A percentile compares a stretch with the other conserved stretches of the same genome.
These are phyloP conservation scores for Sinocyclocheilus anophthalmus DNA, from an alignment of 2,113 vertebrate species.

Conservation along the genomic window DNA sequence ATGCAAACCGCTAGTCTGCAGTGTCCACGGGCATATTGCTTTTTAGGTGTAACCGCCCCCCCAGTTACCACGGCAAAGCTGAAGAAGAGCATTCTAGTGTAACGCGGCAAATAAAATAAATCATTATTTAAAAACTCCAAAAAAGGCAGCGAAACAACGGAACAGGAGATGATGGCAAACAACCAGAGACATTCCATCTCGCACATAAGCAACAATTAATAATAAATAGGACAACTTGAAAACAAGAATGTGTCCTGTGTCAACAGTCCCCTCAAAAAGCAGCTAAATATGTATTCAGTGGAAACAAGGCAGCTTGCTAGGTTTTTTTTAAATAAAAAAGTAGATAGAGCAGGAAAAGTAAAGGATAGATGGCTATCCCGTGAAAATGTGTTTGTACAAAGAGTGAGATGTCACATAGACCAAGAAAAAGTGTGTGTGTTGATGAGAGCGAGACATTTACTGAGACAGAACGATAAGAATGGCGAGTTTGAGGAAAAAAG, in stretches of 20 bases:
- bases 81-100: no score
- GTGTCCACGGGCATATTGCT: no score
- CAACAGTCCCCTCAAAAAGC: neutral
- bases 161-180: no score
- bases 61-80: no score
- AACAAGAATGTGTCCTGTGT: neutral
- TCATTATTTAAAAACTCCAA: no score
- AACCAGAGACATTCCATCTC: neutral
- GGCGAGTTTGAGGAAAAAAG: constrained; percentile 49
- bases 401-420: constrained; percentile 50
- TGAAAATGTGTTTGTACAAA: constrained; percentile 49
- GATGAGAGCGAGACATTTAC: constrained; percentile 49
- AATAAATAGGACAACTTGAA: neutral
- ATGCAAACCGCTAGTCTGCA: no score
- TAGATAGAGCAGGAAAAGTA: neutral
- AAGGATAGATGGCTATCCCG: neutral
- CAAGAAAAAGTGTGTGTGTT: constrained; percentile 4
- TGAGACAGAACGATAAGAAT: constrained; percentile 24
- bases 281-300: neutral
- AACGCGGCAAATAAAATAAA: no score
- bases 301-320: neutral
- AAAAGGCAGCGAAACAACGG: no score
- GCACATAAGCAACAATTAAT: neutral
- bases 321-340: neutral
- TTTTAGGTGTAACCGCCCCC: no score